Evolutionary conservation across 2,797 vertebrate genomes (phyloP).

Genomic region (Ataeniobius toweri): DNA sequence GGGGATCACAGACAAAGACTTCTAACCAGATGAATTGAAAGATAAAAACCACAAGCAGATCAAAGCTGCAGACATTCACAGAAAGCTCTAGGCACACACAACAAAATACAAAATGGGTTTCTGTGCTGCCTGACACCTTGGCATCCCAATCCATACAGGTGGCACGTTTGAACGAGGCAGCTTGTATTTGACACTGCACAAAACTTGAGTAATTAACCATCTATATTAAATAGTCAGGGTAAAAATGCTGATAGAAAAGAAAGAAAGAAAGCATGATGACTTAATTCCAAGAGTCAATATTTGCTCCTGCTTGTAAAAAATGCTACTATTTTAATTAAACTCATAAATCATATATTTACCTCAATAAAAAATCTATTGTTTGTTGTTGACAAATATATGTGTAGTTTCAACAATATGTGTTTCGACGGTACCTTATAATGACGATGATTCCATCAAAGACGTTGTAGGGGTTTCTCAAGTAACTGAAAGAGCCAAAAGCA

Average conservation of each 20-base stretch:
- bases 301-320: background rate
- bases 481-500: constrained; percentile 92
- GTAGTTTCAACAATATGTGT: background rate
- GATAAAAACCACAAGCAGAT: constrained; percentile 36
- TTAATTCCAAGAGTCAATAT: background rate
- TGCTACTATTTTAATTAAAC: background rate
- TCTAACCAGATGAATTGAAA: constrained; percentile 49
- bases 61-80: constrained; percentile 57
- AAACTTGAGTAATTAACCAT: constrained; percentile 37
- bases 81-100: constrained; percentile 35
- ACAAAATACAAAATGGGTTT: constrained; percentile 49
- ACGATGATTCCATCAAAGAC: constrained; percentile 96
- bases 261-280: too few relatives aligned
- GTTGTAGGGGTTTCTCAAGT: constrained; percentile 95
- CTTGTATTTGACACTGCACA: constrained; percentile 35
- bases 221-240: constrained; percentile 9
- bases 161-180: constrained; percentile 34
- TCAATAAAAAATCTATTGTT: background rate
- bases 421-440: constrained; percentile 88
- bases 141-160: constrained; percentile 54
- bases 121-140: constrained; percentile 41
- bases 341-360: background rate
- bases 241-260: background rate
- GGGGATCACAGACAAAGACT: constrained; percentile 57
- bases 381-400: background rate